Evolutionary conservation across 2,113 vertebrate genomes (phyloP).

Genomic region (Lagopus leucura): DNA sequence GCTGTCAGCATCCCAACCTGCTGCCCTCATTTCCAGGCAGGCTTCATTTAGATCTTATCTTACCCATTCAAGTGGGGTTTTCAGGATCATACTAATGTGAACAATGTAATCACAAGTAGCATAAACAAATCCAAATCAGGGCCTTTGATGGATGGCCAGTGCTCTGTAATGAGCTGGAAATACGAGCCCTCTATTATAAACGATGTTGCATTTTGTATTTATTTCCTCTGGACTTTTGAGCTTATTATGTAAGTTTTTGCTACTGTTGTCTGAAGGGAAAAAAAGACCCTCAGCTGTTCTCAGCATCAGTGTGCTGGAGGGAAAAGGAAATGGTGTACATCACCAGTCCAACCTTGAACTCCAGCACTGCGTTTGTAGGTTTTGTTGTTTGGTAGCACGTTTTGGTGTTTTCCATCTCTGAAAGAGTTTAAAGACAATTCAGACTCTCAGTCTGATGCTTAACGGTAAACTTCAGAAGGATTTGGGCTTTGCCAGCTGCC

Average conservation of each 20-base stretch:
- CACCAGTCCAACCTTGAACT: neutral
- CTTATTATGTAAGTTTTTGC: neutral
- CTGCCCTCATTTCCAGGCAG: neutral
- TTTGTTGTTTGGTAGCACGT: neutral
- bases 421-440: neutral
- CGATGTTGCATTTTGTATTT: neutral
- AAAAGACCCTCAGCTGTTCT: neutral
- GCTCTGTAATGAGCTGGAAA: neutral
- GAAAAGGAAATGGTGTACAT: neutral
- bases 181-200: neutral
- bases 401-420: neutral
- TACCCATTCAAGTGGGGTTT: neutral
- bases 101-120: neutral
- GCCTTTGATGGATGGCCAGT: neutral
- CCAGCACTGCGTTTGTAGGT: neutral
- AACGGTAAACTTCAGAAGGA: too few species aligned
- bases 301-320: neutral
- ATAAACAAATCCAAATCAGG: neutral
- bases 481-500: neutral
- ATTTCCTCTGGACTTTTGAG: neutral
- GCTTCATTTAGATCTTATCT: slow-evolving; percentile 27
- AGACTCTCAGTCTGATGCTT: neutral
- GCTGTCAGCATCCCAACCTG: accelerated
- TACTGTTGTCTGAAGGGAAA: neutral
- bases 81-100: neutral